Conservation (phyloP, 1,140 invertebrate genomes). For the Meloidogyne hapla region DNA sequence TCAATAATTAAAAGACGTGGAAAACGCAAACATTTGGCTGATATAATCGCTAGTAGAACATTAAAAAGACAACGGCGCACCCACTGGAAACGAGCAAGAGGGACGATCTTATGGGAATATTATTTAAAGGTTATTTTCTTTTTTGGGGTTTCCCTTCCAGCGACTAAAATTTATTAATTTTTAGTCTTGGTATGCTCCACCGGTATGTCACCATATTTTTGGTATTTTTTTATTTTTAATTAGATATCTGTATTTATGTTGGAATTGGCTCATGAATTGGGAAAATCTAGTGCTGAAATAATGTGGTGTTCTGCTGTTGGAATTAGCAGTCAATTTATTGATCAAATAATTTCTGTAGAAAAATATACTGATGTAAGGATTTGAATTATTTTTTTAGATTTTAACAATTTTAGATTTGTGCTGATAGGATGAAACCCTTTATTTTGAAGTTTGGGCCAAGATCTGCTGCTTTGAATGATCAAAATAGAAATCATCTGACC, state of each 20-base stretch:
- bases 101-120: slow-evolving; percentile 31
- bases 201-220: neutral
- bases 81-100: slow-evolving; percentile 24
- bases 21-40: slow-evolving; percentile 15
- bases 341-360: slow-evolving; percentile 37
- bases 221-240: slow-evolving; percentile 7
- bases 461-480: slow-evolving; percentile 2
- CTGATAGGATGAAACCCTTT: slow-evolving; percentile 34
- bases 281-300: slow-evolving; percentile 35
- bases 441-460: slow-evolving; percentile 33
- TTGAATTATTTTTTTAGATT: too few relatives aligned
- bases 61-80: slow-evolving; percentile 18
- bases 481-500: slow-evolving; percentile 23
- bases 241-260: slow-evolving; percentile 37
- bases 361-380: slow-evolving; percentile 27
- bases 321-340: slow-evolving; percentile 36
- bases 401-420: slow-evolving; percentile 7
- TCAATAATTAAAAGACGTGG: slow-evolving; percentile 18
- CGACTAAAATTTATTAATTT: neutral
- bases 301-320: slow-evolving; percentile 43
- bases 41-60: slow-evolving; percentile 24
- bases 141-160: neutral
- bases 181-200: slow-evolving; percentile 18
- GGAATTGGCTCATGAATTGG: slow-evolving; percentile 37
- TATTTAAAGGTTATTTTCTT: slow-evolving; percentile 30